Percentiles rank a stretch among this genome's conserved stretches.
Conservation (phyloP, 2,888 invertebrate genomes). For the Orthosia gothica region DNA sequence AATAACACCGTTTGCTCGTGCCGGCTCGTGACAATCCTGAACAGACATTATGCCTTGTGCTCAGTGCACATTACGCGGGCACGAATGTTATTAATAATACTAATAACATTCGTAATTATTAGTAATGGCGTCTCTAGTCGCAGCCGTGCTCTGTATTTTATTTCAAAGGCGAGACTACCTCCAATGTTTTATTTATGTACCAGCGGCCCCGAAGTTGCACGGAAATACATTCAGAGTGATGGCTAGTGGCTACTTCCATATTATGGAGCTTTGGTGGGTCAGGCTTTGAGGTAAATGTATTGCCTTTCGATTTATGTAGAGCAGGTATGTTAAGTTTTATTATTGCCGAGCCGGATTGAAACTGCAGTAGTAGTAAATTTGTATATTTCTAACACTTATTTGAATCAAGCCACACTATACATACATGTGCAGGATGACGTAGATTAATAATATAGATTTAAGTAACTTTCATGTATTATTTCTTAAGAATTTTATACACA, state of each 20-base stretch:
- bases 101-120: no score
- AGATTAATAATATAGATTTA: no score
- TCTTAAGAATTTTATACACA: no score
- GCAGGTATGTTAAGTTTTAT: background rate
- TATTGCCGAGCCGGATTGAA: background rate
- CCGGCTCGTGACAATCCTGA: no score
- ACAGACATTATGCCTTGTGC: background rate
- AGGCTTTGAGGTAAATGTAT: constrained; percentile 9
- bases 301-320: constrained; percentile 6
- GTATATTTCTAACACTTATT: no score
- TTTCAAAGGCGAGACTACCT: constrained; percentile 1
- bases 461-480: no score
- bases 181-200: constrained; percentile 45
- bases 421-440: no score
- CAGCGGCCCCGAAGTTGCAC: constrained; percentile 1
- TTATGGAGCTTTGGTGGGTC: constrained; percentile 3
- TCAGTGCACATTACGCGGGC: background rate
- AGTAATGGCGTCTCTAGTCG: background rate
- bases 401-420: no score
- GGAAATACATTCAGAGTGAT: constrained; percentile 24
- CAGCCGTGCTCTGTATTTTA: background rate
- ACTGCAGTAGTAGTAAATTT: no score
- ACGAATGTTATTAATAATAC: background rate
- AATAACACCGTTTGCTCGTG: no score
- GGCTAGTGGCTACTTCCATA: constrained; percentile 21